phyloP scores from a whole-genome alignment of 2,113 vertebrate species.

The Archocentrus centrarchus region DNA sequence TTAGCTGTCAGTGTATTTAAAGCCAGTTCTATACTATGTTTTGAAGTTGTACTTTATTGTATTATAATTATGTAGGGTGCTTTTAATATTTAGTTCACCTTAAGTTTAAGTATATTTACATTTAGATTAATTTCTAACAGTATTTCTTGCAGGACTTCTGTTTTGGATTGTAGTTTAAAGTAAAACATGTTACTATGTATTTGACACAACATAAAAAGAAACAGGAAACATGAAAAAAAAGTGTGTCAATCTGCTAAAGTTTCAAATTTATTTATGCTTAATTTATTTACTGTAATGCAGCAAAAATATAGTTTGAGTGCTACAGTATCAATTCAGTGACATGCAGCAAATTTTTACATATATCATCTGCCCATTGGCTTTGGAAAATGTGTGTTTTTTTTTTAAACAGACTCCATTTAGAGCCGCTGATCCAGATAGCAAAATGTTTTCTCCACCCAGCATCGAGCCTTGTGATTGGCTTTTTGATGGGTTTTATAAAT shows the following conservation, averaged over 20 bases:
- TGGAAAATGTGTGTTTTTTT: neutral
- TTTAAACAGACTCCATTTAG: neutral
- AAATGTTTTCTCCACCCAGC: neutral
- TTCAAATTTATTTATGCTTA: neutral
- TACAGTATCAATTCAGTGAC: neutral
- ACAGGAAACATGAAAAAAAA: rapidly evolving
- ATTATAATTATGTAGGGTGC: neutral
- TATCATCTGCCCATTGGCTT: neutral
- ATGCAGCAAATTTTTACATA: neutral
- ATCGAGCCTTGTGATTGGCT: neutral
- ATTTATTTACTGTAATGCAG: neutral
- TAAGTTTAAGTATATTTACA: neutral
- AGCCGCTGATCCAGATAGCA: neutral
- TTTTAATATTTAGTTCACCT: neutral
- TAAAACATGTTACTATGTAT: neutral
- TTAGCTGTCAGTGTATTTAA: neutral
- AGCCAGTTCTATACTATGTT: neutral
- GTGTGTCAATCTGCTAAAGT: neutral
- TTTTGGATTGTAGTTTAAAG: neutral
- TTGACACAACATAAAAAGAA: neutral
- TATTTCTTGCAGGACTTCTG: neutral
- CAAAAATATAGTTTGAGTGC: neutral
- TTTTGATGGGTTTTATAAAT: no score
- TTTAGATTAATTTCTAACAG: neutral
- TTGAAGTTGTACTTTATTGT: neutral